These are phyloP conservation scores for Ascaphus truei DNA, from an alignment of 2,113 vertebrate genomes.

Conservation along the genomic window DNA sequence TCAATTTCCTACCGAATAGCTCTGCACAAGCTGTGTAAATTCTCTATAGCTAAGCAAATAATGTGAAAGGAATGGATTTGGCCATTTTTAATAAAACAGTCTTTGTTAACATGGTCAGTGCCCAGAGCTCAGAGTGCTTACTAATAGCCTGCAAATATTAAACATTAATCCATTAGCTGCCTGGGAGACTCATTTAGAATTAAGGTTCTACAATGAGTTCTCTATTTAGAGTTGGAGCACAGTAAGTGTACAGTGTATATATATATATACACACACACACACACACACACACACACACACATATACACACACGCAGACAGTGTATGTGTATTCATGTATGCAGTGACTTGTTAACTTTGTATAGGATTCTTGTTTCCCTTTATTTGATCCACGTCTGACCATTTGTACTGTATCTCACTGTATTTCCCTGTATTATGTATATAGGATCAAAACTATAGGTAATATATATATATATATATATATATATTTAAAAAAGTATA, in stretches of 20 bases:
- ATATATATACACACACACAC: no score
- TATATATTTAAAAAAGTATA: no score
- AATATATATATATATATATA: no score
- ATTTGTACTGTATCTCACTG: no score
- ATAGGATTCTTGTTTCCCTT: no score
- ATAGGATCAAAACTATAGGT: no score
- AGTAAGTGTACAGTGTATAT: background rate
- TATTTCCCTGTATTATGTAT: no score
- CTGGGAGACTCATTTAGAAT: conserved; percentile 10
- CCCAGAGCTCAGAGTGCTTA: conserved; percentile 8
- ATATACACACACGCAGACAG: no score
- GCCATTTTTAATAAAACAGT: conserved; percentile 9
- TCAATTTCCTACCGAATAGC: conserved; percentile 5
- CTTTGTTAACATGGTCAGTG: conserved; percentile 12
- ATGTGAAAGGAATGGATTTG: background rate
- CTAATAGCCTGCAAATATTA: conserved; percentile 10
- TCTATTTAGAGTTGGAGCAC: conserved; percentile 1
- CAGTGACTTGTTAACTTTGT: no score
- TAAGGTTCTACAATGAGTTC: conserved; percentile 2
- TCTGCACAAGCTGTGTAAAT: conserved; percentile 24
- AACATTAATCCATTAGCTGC: background rate
- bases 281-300: no score
- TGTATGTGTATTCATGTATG: no score
- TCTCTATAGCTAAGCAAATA: background rate
- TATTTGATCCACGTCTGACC: no score